phyloP scores from a whole-genome alignment of 2,888 invertebrate genomes.

The Epinotia ramella region DNA sequence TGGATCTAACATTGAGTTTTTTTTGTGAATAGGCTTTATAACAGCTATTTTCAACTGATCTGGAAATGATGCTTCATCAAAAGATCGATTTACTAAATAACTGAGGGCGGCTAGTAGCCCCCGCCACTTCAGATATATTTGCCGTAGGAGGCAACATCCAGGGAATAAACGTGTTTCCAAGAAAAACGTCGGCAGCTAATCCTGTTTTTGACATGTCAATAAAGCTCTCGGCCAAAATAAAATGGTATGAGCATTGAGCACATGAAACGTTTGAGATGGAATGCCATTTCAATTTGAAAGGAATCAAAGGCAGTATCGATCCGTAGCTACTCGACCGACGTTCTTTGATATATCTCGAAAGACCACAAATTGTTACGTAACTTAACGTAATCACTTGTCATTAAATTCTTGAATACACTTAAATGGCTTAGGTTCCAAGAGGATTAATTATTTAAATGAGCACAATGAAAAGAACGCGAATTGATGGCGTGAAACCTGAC shows the following conservation, averaged over 20 bases:
- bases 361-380: not conserved
- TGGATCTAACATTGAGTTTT: no score
- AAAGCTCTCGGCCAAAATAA: slow-evolving; percentile 6
- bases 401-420: not conserved
- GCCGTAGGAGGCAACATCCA: not conserved
- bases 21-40: no score
- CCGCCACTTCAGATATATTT: not conserved
- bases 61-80: no score
- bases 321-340: not conserved
- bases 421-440: no score
- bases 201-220: slow-evolving; percentile 17
- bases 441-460: no score
- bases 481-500: no score
- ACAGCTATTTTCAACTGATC: no score
- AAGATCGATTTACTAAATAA: no score
- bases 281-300: slow-evolving; percentile 3
- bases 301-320: slow-evolving; percentile 5
- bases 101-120: not conserved
- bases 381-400: not conserved
- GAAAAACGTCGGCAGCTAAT: not conserved
- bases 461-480: no score
- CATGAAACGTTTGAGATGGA: slow-evolving; percentile 1
- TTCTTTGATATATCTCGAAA: not conserved
- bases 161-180: slow-evolving; percentile 16
- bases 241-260: not conserved